These are phyloP conservation scores for Oreochromis aureus DNA, from an alignment of 2,113 vertebrate genomes.

Conservation along the genomic window DNA sequence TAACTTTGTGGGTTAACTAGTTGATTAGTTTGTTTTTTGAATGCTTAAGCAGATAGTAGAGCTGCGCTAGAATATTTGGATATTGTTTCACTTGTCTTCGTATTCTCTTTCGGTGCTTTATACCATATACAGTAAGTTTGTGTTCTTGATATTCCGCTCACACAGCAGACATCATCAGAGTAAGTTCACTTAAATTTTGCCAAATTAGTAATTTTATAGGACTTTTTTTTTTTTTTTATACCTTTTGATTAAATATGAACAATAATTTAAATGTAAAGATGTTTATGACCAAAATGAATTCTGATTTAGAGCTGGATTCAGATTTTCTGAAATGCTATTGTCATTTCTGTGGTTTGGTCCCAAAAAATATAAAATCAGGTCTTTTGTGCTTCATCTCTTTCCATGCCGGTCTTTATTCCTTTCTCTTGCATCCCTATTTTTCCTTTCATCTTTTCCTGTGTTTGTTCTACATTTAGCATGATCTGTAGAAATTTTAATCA, in stretches of 20 bases:
- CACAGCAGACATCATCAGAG: neutral
- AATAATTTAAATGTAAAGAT: neutral
- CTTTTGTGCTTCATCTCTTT: neutral
- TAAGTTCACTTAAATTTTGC: neutral
- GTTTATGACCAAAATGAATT: neutral
- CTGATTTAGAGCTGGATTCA: neutral
- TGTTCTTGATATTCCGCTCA: neutral
- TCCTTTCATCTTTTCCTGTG: neutral
- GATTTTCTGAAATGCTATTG: neutral
- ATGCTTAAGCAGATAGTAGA: neutral
- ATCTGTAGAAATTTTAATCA: neutral
- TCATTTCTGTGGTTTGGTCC: accelerated
- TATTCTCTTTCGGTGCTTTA: neutral
- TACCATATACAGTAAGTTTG: neutral
- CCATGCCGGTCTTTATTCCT: neutral
- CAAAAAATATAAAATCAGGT: neutral
- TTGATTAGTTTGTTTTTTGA: neutral
- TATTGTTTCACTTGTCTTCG: neutral
- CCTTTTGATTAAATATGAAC: neutral
- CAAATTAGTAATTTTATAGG: neutral
- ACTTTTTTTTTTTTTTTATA: neutral
- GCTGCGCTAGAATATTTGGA: neutral
- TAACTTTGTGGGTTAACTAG: neutral
- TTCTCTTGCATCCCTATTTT: neutral
- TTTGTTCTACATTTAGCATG: neutral